These are phyloP conservation scores for Anticlea derivata DNA, from an alignment of 2,888 invertebrate species.

Conservation along the genomic window DNA sequence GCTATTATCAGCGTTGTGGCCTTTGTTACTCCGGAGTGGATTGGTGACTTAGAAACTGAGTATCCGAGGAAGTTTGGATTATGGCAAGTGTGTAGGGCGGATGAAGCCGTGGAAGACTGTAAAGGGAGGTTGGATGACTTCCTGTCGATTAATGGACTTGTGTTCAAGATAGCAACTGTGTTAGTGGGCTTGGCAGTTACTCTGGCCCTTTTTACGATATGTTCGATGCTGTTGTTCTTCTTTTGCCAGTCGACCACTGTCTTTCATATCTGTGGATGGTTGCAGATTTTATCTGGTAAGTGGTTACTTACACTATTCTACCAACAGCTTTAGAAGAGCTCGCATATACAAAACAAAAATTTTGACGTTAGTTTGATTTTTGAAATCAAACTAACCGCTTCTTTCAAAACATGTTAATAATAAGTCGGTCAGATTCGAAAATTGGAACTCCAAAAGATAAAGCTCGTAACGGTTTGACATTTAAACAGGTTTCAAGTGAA, in stretches of 20 bases:
- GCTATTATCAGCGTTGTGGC: constrained; percentile 97
- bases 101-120: constrained; percentile 92
- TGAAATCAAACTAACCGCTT: neutral
- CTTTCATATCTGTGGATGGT: constrained; percentile 96
- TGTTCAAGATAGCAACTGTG: constrained; percentile 94
- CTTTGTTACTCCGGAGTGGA: constrained; percentile 97
- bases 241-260: constrained; percentile 96
- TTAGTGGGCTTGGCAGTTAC: constrained; percentile 94
- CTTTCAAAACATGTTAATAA: neutral
- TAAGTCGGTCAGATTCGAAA: constrained; percentile 17
- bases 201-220: constrained; percentile 93
- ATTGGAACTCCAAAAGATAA: constrained; percentile 22
- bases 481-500: constrained; percentile 47
- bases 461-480: constrained; percentile 36
- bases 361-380: no score
- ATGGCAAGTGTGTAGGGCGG: constrained; percentile 93
- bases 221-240: constrained; percentile 95
- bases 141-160: constrained; percentile 90
- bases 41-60: constrained; percentile 92
- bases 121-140: constrained; percentile 93
- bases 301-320: no score
- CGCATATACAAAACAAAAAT: no score
- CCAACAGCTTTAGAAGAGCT: no score
- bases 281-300: constrained; percentile 97
- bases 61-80: constrained; percentile 96